phyloP scores from a whole-genome alignment of 1,140 invertebrate genomes.

The Brachionus manjavacas region DNA sequence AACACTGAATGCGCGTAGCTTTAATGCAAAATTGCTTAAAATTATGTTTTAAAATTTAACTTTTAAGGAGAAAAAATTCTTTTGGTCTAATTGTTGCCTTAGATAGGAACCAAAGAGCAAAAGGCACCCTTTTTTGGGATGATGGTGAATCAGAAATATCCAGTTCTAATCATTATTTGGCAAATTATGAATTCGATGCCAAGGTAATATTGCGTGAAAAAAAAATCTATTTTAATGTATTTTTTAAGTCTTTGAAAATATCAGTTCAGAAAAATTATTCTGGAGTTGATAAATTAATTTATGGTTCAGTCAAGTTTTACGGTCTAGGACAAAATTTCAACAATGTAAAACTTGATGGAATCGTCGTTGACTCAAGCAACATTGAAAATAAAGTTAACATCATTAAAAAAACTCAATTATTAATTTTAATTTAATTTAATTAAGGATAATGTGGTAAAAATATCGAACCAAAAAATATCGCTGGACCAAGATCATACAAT shows the following conservation, averaged over 20 bases:
- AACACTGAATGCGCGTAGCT: conserved; percentile 45
- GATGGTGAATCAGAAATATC: conserved; percentile 41
- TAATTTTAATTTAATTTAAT: background rate
- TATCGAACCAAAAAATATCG: background rate
- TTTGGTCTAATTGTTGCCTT: conserved; percentile 42
- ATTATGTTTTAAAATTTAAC: background rate
- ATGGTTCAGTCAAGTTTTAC: background rate
- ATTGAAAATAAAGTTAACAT: background rate
- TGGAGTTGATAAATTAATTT: background rate
- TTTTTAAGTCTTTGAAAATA: background rate
- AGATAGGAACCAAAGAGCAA: conserved; percentile 25
- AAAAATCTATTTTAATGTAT: background rate
- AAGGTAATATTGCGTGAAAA: background rate
- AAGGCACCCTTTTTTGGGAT: conserved; percentile 44
- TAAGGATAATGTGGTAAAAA: background rate
- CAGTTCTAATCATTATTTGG: background rate
- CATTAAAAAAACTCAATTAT: background rate
- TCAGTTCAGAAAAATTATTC: background rate
- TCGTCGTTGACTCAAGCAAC: background rate
- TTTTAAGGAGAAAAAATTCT: conserved; percentile 27
- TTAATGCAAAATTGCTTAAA: background rate
- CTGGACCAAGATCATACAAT: background rate
- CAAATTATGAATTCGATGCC: background rate
- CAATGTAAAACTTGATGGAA: background rate
- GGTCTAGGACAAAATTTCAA: background rate